phyloP scores from a whole-genome alignment of 1,140 invertebrate species.

The Brachionus asplanchnoidis region DNA sequence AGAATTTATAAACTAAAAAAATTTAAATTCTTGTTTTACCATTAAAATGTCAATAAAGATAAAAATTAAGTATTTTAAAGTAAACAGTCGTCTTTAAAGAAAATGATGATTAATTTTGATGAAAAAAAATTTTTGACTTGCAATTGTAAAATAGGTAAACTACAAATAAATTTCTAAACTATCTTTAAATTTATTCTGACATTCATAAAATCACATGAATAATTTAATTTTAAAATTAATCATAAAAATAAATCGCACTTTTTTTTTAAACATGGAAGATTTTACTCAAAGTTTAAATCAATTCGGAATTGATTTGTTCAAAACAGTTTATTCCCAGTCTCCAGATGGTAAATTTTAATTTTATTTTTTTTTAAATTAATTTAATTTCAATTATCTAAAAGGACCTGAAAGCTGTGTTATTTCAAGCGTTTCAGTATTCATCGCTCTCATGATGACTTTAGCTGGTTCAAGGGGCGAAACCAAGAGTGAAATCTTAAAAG shows the following conservation, averaged over 20 bases:
- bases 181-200: background rate
- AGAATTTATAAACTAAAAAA: too few relatives aligned
- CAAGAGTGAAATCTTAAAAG: background rate
- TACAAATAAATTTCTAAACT: background rate
- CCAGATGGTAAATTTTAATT: background rate
- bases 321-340: background rate
- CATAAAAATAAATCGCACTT: background rate
- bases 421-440: slow-evolving; percentile 4
- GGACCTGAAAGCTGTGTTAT: background rate
- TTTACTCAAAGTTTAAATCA: background rate
- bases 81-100: too few relatives aligned
- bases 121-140: too few relatives aligned
- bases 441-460: background rate
- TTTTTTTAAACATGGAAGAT: slow-evolving; percentile 15
- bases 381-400: background rate
- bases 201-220: background rate
- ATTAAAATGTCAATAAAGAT: too few relatives aligned
- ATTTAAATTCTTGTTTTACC: too few relatives aligned
- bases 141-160: too few relatives aligned
- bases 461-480: background rate
- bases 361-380: background rate
- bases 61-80: too few relatives aligned
- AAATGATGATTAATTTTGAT: too few relatives aligned
- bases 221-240: background rate
- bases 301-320: background rate